Conservation (phyloP, 2,113 vertebrate genomes). For the Aptenodytes forsteri region DNA sequence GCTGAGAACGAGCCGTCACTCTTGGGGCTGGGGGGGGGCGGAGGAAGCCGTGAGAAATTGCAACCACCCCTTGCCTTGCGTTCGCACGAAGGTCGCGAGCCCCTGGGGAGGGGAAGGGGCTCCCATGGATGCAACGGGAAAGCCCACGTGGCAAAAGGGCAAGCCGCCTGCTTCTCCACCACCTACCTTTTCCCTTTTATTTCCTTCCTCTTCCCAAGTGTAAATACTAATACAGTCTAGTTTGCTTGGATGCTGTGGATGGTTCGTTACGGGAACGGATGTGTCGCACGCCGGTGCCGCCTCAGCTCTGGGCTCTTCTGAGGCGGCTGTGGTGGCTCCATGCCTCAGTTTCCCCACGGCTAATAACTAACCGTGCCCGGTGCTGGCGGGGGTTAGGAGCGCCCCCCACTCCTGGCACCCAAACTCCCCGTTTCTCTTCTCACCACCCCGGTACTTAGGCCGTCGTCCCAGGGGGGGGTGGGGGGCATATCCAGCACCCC, state of each 20-base stretch:
- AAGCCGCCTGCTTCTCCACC: not conserved
- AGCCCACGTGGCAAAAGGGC: not conserved
- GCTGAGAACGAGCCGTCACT: not conserved
- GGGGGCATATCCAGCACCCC: no score
- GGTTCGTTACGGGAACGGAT: slow-evolving; percentile 35
- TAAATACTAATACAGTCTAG: slow-evolving; percentile 91
- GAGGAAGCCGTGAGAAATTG: not conserved
- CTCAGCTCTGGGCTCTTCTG: not conserved
- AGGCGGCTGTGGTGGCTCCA: not conserved
- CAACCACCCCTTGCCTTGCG: not conserved
- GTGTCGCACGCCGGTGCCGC: accelerated
- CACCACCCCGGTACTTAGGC: no score
- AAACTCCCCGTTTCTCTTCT: not conserved
- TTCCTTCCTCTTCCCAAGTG: slow-evolving; percentile 77
- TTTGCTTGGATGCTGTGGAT: slow-evolving; percentile 84
- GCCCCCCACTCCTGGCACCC: accelerated
- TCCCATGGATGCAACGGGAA: not conserved
- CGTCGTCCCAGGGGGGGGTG: no score
- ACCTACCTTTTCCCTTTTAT: not conserved
- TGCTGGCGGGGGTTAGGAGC: not conserved
- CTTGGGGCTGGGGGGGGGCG: not conserved
- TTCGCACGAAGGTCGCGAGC: accelerated
- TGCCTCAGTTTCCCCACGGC: not conserved
- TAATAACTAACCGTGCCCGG: no score
- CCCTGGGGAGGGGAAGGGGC: not conserved